These are phyloP conservation scores for Bagarius yarrelli DNA, from an alignment of 2,113 vertebrate genomes.

Conservation along the genomic window DNA sequence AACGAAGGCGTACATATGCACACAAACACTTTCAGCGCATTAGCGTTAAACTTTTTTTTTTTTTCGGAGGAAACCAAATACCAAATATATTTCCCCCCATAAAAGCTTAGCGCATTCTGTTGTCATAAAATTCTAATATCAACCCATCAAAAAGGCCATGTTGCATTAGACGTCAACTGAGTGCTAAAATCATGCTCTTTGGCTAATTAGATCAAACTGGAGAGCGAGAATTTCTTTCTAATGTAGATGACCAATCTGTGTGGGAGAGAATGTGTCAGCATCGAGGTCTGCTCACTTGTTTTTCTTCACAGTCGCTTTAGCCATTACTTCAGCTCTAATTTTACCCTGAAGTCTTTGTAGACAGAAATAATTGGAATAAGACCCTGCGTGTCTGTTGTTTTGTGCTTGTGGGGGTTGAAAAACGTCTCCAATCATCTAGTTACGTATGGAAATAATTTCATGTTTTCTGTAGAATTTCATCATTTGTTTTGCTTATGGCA, in stretches of 20 bases:
- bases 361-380: constrained; percentile 22
- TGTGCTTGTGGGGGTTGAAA: constrained; percentile 4
- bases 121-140: constrained; percentile 30
- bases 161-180: constrained; percentile 62
- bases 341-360: constrained; percentile 12
- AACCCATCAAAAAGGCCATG: constrained; percentile 51
- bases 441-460: not conserved
- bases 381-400: not conserved
- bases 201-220: constrained; percentile 58
- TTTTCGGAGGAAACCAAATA: constrained; percentile 39
- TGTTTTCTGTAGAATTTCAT: constrained; percentile 59
- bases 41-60: constrained; percentile 21
- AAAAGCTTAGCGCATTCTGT: constrained; percentile 43
- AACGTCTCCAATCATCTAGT: not conserved
- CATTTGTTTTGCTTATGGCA: constrained; percentile 52
- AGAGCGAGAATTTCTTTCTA: constrained; percentile 63
- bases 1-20: not conserved
- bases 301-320: constrained; percentile 49
- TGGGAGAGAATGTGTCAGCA: constrained; percentile 63
- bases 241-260: constrained; percentile 57
- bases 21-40: constrained; percentile 6
- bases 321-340: constrained; percentile 19
- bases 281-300: constrained; percentile 58
- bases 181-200: constrained; percentile 61
- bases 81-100: constrained; percentile 30